These are phyloP conservation scores for Emydura subglobosa DNA, from an alignment of 2,113 vertebrate genomes.

Conservation along the genomic window DNA sequence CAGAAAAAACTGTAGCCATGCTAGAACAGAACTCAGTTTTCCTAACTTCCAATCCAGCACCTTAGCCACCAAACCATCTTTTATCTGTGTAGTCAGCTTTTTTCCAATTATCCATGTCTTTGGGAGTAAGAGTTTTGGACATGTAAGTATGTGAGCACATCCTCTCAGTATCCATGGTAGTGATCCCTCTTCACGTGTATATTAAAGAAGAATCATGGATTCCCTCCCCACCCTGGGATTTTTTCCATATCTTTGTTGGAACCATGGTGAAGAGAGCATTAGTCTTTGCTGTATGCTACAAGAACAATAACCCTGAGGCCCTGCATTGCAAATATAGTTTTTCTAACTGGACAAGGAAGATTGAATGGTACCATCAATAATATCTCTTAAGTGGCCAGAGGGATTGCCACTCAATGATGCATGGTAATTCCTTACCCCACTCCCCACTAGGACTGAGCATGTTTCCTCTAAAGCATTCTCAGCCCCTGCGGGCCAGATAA, in stretches of 20 bases:
- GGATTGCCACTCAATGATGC: background rate
- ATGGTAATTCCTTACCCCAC: background rate
- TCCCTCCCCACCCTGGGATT: background rate
- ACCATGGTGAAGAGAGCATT: accelerated
- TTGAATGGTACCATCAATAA: background rate
- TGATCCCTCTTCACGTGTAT: accelerated
- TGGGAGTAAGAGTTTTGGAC: background rate
- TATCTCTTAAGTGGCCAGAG: background rate
- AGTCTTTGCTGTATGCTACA: background rate
- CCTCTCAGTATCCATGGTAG: accelerated
- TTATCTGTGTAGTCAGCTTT: accelerated
- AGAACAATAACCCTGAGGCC: background rate
- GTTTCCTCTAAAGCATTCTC: background rate
- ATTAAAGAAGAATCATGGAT: accelerated
- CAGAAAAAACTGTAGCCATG: background rate
- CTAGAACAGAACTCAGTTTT: background rate
- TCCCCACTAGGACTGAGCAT: background rate
- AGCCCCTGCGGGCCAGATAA: background rate
- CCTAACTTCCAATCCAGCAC: background rate
- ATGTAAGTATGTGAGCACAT: accelerated
- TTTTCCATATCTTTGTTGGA: background rate
- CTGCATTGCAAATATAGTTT: background rate
- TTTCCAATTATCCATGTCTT: background rate
- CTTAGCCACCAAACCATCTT: background rate
- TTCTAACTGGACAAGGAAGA: background rate